Evolutionary conservation across 1,140 invertebrate genomes (phyloP).

Genomic region (Drosophila truncata): DNA sequence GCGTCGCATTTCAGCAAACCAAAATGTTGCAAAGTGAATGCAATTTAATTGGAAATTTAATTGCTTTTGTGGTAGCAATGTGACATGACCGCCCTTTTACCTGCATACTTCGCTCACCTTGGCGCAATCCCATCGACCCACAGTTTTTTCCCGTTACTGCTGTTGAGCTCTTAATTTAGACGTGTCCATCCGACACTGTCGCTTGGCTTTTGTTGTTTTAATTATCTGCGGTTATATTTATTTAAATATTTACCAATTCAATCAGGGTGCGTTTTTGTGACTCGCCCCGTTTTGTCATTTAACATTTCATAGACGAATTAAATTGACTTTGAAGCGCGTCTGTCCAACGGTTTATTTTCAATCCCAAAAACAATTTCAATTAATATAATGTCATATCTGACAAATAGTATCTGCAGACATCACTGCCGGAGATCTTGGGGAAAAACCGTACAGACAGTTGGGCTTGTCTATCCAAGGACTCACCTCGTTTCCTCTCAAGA

Average conservation of each 20-base stretch:
- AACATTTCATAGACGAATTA: slow-evolving; percentile 57
- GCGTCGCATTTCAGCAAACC: slow-evolving; percentile 62
- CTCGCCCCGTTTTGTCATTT: slow-evolving; percentile 40
- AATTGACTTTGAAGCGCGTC: slow-evolving; percentile 62
- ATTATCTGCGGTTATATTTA: slow-evolving; percentile 84
- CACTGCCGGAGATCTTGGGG: slow-evolving; percentile 52
- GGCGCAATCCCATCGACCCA: background rate
- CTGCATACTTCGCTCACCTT: slow-evolving; percentile 23
- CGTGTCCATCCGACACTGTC: slow-evolving; percentile 67
- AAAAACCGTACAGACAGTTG: slow-evolving; percentile 60
- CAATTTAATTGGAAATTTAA: slow-evolving; percentile 85
- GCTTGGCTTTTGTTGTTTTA: slow-evolving; percentile 82
- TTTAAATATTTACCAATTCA: slow-evolving; percentile 85
- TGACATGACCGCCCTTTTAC: slow-evolving; percentile 52
- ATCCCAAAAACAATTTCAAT: slow-evolving; percentile 67
- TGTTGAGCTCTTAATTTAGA: slow-evolving; percentile 76
- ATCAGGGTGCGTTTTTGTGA: slow-evolving; percentile 60
- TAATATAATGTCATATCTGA: slow-evolving; percentile 80
- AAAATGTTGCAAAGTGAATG: slow-evolving; percentile 76
- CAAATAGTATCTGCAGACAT: slow-evolving; percentile 76
- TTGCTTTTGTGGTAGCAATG: slow-evolving; percentile 81
- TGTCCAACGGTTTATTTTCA: slow-evolving; percentile 13
- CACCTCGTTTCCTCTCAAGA: slow-evolving; percentile 13
- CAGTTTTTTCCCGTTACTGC: slow-evolving; percentile 30
- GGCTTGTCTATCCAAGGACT: slow-evolving; percentile 26